Evolutionary conservation across 2,113 vertebrate genomes (phyloP).

Genomic region (Otis tarda): DNA sequence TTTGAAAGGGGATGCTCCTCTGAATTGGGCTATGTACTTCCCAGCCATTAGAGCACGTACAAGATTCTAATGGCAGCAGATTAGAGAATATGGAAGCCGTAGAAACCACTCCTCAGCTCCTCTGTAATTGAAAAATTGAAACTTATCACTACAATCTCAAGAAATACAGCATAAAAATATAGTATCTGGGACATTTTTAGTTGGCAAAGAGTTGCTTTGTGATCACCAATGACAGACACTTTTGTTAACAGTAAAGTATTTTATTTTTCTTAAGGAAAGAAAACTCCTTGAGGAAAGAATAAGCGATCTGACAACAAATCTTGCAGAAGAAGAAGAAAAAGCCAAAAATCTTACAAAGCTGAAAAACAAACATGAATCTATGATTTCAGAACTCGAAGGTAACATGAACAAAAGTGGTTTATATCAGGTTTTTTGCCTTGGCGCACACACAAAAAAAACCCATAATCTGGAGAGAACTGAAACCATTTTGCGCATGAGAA

Average conservation of each 20-base stretch:
- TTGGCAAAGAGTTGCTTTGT: not conserved
- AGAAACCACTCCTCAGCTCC: not conserved
- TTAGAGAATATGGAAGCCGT: not conserved
- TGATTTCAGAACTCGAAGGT: conserved; percentile 97
- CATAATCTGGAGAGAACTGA: not conserved
- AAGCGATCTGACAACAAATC: conserved; percentile 88
- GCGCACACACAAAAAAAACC: not conserved
- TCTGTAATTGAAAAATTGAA: not conserved
- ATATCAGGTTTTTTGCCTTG: not conserved
- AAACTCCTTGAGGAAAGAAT: conserved; percentile 91
- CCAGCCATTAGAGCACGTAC: not conserved
- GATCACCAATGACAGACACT: not conserved
- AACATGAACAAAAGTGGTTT: not conserved
- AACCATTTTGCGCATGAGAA: not conserved
- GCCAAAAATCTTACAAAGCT: conserved; percentile 94
- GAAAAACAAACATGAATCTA: conserved; percentile 94
- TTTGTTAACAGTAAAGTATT: not conserved
- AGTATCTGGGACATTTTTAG: not conserved
- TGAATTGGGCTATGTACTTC: not conserved
- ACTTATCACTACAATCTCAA: not conserved
- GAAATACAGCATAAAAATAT: not conserved
- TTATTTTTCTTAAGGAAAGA: conserved; percentile 78
- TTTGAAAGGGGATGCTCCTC: not conserved
- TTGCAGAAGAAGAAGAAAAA: conserved; percentile 95
- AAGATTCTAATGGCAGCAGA: not conserved